A percentile compares a stretch with the other conserved stretches of the same genome.
These are phyloP conservation scores for Tympanoctomys barrerae DNA, from an alignment of 2,797 vertebrate species.

Conservation along the genomic window DNA sequence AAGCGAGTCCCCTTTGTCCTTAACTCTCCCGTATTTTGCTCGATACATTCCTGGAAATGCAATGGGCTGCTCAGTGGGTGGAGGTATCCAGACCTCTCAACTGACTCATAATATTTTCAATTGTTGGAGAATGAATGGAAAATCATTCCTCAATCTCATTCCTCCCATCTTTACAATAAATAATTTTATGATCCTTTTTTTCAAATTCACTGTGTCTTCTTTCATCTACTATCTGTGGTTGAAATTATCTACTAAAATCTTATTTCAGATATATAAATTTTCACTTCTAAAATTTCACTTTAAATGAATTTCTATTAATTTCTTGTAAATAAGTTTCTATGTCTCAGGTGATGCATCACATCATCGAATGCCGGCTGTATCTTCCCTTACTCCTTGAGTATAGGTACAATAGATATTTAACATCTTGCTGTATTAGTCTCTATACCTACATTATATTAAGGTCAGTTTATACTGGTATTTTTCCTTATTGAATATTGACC, in stretches of 20 bases:
- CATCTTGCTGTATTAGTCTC: background rate
- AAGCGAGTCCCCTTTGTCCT: background rate
- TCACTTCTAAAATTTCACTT: background rate
- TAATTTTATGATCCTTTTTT: background rate
- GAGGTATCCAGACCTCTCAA: background rate
- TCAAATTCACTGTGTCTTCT: background rate
- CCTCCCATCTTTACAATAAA: background rate
- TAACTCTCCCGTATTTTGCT: background rate
- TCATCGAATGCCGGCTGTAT: background rate
- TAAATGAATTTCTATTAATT: background rate
- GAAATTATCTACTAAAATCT: background rate
- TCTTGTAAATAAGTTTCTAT: background rate
- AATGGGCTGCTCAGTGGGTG: background rate
- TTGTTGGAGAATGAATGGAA: background rate
- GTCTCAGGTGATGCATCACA: background rate
- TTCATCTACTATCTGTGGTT: background rate
- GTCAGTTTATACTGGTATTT: background rate
- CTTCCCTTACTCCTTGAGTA: background rate
- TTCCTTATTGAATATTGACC: background rate
- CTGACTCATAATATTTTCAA: background rate
- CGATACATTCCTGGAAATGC: background rate
- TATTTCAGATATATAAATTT: slow-evolving; percentile 32
- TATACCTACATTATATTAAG: background rate
- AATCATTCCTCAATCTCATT: background rate
- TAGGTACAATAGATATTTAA: background rate